Percentiles rank a stretch among this genome's conserved stretches.
Evolutionary conservation across 2,113 vertebrate species (phyloP).

Genomic region (Phocoena sinus): DNA sequence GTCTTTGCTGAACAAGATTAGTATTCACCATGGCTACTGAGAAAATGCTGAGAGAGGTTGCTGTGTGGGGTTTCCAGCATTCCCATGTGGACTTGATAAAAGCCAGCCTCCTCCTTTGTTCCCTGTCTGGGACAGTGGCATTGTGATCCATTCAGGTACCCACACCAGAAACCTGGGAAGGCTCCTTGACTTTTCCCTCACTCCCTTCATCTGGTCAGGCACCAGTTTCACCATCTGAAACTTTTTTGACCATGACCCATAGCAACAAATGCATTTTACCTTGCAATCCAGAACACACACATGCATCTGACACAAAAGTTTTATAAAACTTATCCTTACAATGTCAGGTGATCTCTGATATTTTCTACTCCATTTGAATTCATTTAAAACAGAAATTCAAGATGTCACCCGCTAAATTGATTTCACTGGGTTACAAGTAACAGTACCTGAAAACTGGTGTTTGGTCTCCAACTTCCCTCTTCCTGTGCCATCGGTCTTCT

Average conservation of each 20-base stretch:
- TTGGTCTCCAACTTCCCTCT: not conserved
- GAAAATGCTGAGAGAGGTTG: not conserved
- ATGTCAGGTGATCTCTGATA: not conserved
- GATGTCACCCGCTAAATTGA: not conserved
- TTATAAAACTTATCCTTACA: not conserved
- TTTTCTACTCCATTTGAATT: conserved; percentile 31
- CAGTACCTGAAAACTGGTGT: not conserved
- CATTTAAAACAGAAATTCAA: conserved; percentile 3
- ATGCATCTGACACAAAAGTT: not conserved
- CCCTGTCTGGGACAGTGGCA: not conserved
- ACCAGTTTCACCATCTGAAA: not conserved
- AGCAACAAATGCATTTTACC: conserved; percentile 22
- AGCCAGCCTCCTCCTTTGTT: not conserved
- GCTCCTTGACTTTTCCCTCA: not conserved
- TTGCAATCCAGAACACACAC: not conserved
- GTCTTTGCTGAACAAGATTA: conserved; percentile 14
- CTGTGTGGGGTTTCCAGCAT: not conserved
- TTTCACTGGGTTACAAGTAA: not conserved
- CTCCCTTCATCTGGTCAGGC: not conserved
- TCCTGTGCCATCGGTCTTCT: not conserved
- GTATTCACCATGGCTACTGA: not conserved
- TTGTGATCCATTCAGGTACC: not conserved
- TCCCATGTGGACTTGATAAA: not conserved
- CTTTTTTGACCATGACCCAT: not conserved
- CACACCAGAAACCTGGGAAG: not conserved